Evolutionary conservation across 2,113 vertebrate genomes (phyloP).

Genomic region (Spilogale gracilis): DNA sequence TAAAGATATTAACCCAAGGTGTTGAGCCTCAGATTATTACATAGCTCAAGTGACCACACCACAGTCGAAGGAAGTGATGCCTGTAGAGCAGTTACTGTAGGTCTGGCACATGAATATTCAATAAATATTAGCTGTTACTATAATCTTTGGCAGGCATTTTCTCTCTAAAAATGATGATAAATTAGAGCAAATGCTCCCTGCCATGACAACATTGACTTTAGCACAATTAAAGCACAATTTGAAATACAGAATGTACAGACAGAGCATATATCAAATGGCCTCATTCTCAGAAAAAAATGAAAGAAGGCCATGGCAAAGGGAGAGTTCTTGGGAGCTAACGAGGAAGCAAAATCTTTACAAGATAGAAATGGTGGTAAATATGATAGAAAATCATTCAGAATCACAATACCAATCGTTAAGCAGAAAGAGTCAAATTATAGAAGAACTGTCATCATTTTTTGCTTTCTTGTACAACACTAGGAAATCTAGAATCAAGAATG

Average conservation of each 20-base stretch:
- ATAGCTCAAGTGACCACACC: background rate
- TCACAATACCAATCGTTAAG: background rate
- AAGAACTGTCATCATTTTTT: background rate
- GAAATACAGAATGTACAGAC: slow-evolving; percentile 7
- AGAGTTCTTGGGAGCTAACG: background rate
- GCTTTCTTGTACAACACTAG: background rate
- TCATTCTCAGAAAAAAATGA: background rate
- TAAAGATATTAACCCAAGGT: background rate
- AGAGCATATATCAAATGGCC: background rate
- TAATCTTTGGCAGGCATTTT: background rate
- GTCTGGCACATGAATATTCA: background rate
- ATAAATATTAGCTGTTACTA: background rate
- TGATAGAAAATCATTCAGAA: background rate
- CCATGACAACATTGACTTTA: background rate
- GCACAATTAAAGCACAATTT: slow-evolving; percentile 5
- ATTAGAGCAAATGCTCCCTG: background rate
- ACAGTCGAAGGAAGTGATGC: background rate
- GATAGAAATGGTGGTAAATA: background rate
- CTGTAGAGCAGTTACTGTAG: background rate
- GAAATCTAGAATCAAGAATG: background rate
- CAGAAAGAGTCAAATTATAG: background rate
- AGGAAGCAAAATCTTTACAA: background rate
- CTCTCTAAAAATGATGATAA: slow-evolving; percentile 20
- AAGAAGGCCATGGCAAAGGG: background rate
- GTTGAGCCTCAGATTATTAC: background rate